These are phyloP conservation scores for Spilosoma lubricipeda DNA, from an alignment of 2,888 invertebrate genomes.

Conservation along the genomic window DNA sequence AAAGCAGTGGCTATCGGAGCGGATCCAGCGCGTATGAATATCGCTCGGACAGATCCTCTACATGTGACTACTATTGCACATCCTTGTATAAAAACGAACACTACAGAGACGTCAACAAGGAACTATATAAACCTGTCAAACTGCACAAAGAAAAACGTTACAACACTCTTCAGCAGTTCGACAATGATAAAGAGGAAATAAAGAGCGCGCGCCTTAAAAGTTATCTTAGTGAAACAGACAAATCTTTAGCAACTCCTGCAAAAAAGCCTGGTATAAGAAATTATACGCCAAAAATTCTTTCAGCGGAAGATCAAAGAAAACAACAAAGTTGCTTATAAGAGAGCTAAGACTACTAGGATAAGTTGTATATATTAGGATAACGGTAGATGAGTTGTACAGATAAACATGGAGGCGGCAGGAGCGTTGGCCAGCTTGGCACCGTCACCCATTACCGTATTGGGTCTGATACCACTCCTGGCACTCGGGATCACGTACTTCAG, in stretches of 20 bases:
- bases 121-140: slow-evolving; percentile 83
- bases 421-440: slow-evolving; percentile 86
- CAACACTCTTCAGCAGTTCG: slow-evolving; percentile 75
- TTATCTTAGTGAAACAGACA: slow-evolving; percentile 76
- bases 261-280: slow-evolving; percentile 89
- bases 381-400: slow-evolving; percentile 75
- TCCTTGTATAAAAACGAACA: slow-evolving; percentile 84
- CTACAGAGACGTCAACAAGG: slow-evolving; percentile 81
- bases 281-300: slow-evolving; percentile 90
- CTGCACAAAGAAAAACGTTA: slow-evolving; percentile 81
- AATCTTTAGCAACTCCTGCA: slow-evolving; percentile 72
- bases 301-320: slow-evolving; percentile 84
- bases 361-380: slow-evolving; percentile 81
- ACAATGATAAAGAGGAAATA: slow-evolving; percentile 72
- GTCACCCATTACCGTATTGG: slow-evolving; percentile 88
- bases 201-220: slow-evolving; percentile 72
- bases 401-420: slow-evolving; percentile 82
- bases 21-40: slow-evolving; percentile 80
- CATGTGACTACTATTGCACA: slow-evolving; percentile 78
- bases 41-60: slow-evolving; percentile 75
- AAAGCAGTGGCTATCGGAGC: slow-evolving; percentile 82
- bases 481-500: slow-evolving; percentile 93
- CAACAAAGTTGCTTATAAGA: slow-evolving; percentile 89
- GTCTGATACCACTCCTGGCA: slow-evolving; percentile 93
- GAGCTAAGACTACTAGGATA: slow-evolving; percentile 77